Conservation (phyloP, 2,888 invertebrate genomes). For the Tuta absoluta region DNA sequence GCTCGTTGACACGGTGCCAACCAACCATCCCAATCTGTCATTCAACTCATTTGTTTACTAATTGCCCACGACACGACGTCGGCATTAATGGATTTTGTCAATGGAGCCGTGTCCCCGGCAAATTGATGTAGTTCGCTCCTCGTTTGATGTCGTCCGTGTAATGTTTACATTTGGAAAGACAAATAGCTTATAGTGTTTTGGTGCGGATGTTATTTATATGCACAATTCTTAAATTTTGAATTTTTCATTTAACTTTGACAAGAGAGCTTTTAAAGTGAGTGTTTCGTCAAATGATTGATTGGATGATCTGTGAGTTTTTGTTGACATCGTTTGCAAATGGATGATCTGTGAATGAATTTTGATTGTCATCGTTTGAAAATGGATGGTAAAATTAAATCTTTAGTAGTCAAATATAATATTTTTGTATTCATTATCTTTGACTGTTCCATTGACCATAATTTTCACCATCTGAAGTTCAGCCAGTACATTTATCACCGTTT, state of each 20-base stretch:
- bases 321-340: slow-evolving; percentile 14
- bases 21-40: slow-evolving; percentile 72
- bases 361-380: slow-evolving; percentile 10
- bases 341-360: neutral
- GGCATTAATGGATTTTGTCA: slow-evolving; percentile 79
- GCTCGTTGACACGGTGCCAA: slow-evolving; percentile 67
- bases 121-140: slow-evolving; percentile 45
- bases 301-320: slow-evolving; percentile 3
- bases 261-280: slow-evolving; percentile 22
- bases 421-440: neutral
- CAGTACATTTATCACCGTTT: neutral
- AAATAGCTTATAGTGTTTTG: slow-evolving; percentile 49
- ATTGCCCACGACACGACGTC: slow-evolving; percentile 63
- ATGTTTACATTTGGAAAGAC: slow-evolving; percentile 68
- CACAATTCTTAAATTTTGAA: slow-evolving; percentile 15
- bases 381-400: slow-evolving; percentile 6
- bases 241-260: slow-evolving; percentile 28
- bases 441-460: neutral
- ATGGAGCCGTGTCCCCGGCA: slow-evolving; percentile 58
- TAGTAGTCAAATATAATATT: too few species aligned
- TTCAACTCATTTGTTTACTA: slow-evolving; percentile 77
- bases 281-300: slow-evolving; percentile 14
- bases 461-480: neutral
- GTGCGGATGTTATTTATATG: slow-evolving; percentile 24
- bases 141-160: slow-evolving; percentile 69